These are phyloP conservation scores for Cheirogaleus medius DNA, from an alignment of 2,113 vertebrate genomes.

Conservation along the genomic window DNA sequence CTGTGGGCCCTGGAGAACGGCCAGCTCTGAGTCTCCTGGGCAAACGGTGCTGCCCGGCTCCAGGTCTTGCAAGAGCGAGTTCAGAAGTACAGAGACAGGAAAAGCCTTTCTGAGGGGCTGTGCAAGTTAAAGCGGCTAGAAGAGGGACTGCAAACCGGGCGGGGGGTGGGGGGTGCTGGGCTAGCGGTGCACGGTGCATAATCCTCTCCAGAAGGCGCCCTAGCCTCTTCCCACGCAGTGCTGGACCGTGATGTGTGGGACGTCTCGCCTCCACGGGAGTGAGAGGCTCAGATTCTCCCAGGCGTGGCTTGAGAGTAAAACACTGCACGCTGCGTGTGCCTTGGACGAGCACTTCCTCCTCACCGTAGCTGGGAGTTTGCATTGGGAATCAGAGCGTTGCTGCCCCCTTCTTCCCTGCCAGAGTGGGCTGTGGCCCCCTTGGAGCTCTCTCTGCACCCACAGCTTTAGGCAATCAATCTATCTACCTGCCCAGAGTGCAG, in stretches of 20 bases:
- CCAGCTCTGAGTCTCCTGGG: not conserved
- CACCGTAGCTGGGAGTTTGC: not conserved
- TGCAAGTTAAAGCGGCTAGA: too few species aligned
- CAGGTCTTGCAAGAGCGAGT: not conserved
- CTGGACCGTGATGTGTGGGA: fast-evolving
- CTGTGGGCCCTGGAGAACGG: not conserved
- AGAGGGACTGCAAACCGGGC: not conserved
- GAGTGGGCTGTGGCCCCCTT: not conserved
- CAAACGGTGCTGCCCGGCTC: not conserved
- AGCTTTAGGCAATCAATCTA: not conserved
- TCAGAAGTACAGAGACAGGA: not conserved
- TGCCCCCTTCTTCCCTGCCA: not conserved
- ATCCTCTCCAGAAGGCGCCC: not conserved
- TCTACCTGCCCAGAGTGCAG: not conserved
- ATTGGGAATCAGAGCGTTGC: not conserved
- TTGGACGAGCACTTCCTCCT: not conserved
- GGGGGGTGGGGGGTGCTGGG: too few species aligned
- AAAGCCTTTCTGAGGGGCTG: not conserved
- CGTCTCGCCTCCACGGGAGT: not conserved
- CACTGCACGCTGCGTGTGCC: not conserved
- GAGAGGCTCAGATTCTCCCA: not conserved
- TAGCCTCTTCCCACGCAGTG: not conserved
- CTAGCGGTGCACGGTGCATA: too few species aligned
- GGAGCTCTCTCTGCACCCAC: not conserved
- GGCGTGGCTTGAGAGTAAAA: not conserved